Conservation (phyloP, 2,888 invertebrate genomes). For the Plebejus argus region DNA sequence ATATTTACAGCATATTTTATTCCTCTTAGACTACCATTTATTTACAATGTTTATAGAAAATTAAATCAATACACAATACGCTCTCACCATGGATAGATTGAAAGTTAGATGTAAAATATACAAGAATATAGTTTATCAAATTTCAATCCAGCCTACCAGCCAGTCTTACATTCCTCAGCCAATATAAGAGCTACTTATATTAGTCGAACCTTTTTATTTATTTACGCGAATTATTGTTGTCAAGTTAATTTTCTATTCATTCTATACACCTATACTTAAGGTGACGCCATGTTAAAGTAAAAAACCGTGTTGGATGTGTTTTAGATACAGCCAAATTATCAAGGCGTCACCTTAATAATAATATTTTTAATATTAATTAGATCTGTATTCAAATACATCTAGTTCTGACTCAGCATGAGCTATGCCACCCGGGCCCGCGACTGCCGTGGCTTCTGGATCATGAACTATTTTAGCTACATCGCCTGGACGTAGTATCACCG, state of each 20-base stretch:
- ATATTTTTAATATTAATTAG: conserved; percentile 47
- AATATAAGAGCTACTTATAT: conserved; percentile 1
- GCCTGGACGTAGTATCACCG: conserved; percentile 82
- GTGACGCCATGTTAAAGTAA: too few relatives aligned
- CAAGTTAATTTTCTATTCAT: background rate
- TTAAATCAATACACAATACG: background rate
- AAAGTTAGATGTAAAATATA: conserved; percentile 5
- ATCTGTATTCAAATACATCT: conserved; percentile 74
- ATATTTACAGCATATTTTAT: background rate
- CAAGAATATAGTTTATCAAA: background rate
- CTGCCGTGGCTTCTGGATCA: conserved; percentile 85
- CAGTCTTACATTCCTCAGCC: background rate
- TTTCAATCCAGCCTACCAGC: background rate
- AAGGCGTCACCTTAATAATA: too few relatives aligned
- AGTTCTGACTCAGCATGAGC: conserved; percentile 89
- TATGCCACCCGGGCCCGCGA: conserved; percentile 87
- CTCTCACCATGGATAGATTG: background rate
- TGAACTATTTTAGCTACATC: conserved; percentile 83
- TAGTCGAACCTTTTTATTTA: background rate
- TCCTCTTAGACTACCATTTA: background rate
- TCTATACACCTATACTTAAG: conserved; percentile 25
- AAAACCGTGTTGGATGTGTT: too few relatives aligned
- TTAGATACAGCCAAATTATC: too few relatives aligned
- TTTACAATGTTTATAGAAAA: background rate
- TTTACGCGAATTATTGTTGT: background rate